Conservation (phyloP, 2,888 invertebrate species). For the Platycnemis pennipes region DNA sequence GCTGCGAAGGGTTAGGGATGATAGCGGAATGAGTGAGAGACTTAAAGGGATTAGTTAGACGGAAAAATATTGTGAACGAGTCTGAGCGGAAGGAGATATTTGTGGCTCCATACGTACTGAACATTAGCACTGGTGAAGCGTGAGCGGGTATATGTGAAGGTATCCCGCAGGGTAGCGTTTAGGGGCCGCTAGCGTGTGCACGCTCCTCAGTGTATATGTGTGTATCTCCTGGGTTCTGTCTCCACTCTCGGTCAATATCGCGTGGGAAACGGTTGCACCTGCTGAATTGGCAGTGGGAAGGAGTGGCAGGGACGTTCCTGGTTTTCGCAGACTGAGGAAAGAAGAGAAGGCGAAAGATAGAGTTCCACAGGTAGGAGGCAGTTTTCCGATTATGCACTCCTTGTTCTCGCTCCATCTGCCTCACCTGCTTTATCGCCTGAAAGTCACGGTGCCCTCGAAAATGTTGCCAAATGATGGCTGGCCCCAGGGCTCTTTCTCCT, state of each 20-base stretch:
- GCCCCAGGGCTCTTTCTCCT: neutral
- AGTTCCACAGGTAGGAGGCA: slow-evolving; percentile 40
- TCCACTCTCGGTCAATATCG: slow-evolving; percentile 56
- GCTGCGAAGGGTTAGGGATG: neutral
- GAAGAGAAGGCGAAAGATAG: neutral
- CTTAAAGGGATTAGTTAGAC: slow-evolving; percentile 12
- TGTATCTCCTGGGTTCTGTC: slow-evolving; percentile 20
- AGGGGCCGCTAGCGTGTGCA: neutral
- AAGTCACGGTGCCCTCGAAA: neutral
- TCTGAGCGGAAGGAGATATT: neutral
- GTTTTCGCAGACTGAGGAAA: neutral
- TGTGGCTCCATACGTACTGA: neutral
- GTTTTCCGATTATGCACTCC: slow-evolving; percentile 12
- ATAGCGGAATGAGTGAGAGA: neutral
- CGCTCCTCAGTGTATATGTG: neutral
- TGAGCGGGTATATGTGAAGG: neutral
- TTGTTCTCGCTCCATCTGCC: neutral
- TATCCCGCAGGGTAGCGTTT: slow-evolving; percentile 22
- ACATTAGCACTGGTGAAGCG: neutral
- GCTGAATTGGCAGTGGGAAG: slow-evolving; percentile 25
- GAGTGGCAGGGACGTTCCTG: slow-evolving; percentile 10
- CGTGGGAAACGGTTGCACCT: slow-evolving; percentile 60
- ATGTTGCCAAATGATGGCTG: neutral
- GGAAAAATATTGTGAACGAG: neutral
- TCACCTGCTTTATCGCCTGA: neutral